Evolutionary conservation across 2,888 invertebrate species (phyloP).

Genomic region (Ashinkailepas kermadecensis): DNA sequence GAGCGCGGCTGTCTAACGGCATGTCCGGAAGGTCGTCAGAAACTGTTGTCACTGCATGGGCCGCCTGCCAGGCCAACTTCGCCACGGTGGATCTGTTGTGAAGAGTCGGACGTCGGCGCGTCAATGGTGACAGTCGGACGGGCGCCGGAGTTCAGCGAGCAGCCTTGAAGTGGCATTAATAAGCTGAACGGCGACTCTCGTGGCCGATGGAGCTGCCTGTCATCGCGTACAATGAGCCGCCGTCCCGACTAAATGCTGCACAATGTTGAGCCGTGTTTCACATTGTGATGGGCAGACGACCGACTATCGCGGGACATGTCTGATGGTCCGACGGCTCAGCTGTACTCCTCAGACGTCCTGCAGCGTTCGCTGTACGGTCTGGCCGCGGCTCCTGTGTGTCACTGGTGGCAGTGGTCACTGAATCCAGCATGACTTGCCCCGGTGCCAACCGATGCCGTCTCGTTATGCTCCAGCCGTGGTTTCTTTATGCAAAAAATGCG

Average conservation of each 20-base stretch:
- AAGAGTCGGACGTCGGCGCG: not conserved
- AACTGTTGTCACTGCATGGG: not conserved
- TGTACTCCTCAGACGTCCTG: too few relatives aligned
- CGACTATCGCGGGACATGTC: not conserved
- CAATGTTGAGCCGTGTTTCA: not conserved
- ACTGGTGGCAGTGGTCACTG: too few relatives aligned
- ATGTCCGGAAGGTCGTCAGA: too few relatives aligned
- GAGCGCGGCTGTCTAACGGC: too few relatives aligned
- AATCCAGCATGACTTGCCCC: too few relatives aligned
- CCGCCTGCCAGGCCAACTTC: not conserved
- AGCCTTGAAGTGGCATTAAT: not conserved
- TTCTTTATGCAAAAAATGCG: too few relatives aligned
- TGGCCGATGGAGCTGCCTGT: not conserved
- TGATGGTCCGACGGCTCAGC: too few relatives aligned
- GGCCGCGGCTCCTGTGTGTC: too few relatives aligned
- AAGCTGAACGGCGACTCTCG: not conserved
- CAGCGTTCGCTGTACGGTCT: too few relatives aligned
- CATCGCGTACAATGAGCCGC: not conserved
- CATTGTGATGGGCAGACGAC: not conserved
- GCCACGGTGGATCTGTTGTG: not conserved
- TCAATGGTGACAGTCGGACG: not conserved
- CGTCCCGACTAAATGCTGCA: not conserved
- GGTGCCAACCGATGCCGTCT: too few relatives aligned
- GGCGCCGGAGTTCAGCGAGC: not conserved
- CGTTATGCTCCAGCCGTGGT: too few relatives aligned